phyloP scores from a whole-genome alignment of 2,888 invertebrate species.

The Myopa testacea region DNA sequence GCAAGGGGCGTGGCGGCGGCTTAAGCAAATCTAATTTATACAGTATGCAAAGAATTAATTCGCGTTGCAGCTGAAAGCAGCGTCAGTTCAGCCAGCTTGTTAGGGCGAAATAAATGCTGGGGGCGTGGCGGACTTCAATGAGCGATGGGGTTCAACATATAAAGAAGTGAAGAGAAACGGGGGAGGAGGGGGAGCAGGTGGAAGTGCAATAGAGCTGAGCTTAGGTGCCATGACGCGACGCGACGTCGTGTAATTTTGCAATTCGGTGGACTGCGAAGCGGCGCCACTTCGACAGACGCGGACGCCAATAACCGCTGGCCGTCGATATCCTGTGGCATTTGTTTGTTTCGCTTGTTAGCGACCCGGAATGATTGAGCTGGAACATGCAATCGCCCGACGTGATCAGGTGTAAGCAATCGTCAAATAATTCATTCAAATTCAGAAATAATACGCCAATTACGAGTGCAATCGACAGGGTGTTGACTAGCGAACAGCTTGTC shows the following conservation, averaged over 20 bases:
- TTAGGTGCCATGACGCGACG: neutral
- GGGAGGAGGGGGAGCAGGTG: neutral
- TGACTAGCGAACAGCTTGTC: slow-evolving; percentile 40
- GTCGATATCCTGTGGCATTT: slow-evolving; percentile 19
- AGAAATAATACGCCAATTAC: slow-evolving; percentile 34
- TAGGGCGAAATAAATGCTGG: slow-evolving; percentile 13
- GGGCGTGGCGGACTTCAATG: neutral
- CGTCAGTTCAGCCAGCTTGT: neutral
- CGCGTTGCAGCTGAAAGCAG: slow-evolving; percentile 31
- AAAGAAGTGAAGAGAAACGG: neutral
- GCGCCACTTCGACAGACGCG: slow-evolving; percentile 2
- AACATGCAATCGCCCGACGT: slow-evolving; percentile 34
- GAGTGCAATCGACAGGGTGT: slow-evolving; percentile 23
- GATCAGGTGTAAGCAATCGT: slow-evolving; percentile 38
- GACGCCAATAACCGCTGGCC: neutral
- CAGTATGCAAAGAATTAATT: slow-evolving; percentile 55
- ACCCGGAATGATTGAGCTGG: slow-evolving; percentile 26
- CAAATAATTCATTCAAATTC: slow-evolving; percentile 39
- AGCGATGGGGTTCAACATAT: neutral
- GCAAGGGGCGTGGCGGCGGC: slow-evolving; percentile 60
- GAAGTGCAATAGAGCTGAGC: neutral
- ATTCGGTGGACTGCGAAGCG: neutral
- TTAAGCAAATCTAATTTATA: slow-evolving; percentile 66
- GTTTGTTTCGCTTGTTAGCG: slow-evolving; percentile 9
- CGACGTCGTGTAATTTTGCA: too few relatives aligned